Evolutionary conservation across 2,797 vertebrate genomes (phyloP), one percentile per base, ranked within the genome.

Genomic region (Coendou prehensilis): DNA sequence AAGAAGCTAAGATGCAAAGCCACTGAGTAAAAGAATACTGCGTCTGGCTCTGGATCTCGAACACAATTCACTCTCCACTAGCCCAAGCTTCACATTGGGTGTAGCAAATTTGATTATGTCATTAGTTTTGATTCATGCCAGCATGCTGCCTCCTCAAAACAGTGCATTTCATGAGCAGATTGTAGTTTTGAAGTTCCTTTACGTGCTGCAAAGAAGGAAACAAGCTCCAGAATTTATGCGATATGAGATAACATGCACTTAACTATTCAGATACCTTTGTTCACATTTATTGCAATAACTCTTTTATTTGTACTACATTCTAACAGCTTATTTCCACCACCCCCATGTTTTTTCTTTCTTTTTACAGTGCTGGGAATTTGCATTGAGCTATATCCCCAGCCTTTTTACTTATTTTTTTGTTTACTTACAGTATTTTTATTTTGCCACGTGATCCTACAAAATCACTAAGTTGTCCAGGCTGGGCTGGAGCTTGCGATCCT

Each of bases 31-130:
- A 45, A 30, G 61, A 14, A 10, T 14, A 0, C 28, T 2, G 20
- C 1, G 26, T 15, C 52, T 63, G 23, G 30, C 33, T 56, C 13
- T 30, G 15, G 33, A 13, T 8, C 3, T 28, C 4, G 2, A 1
- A 1, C 1, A 7, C 37, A 23, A 0, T 13, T 33, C 7, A 0
- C 2, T 17, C 10, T 22, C 63, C 11, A 0, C 5, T 1, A 6
- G 37, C 17, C 26, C 2, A 6, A 20, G 45, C 54, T n/a, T 54
- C 41, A 0, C 1, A 52, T 0, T 2, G 3, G 28, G 52, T 14
- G 1, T 0, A 33, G 89, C 37, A 57, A 59, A 30, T 56, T 17
- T 5, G 11, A 9, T 45, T 26, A 11, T 1, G 0, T 59, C 59
- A 0, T 41, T 41, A 11, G 54, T n/a, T n/a, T 50, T 57, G 83